phyloP scores from a whole-genome alignment of 2,797 vertebrate species.

The Oceanodroma leucorhoa region DNA sequence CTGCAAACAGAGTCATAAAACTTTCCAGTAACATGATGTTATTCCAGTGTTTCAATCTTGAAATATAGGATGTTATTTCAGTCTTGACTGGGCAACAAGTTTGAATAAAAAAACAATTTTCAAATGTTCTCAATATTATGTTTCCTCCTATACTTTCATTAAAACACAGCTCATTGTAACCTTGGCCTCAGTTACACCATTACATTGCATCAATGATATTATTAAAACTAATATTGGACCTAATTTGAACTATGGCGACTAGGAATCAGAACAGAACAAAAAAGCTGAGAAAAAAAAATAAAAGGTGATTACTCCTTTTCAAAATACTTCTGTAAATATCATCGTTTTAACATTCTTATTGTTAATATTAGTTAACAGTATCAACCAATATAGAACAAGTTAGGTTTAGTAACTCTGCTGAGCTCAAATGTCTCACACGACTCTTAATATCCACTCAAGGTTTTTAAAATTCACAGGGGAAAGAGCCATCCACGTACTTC shows the following conservation, averaged over 20 bases:
- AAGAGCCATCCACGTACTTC: background rate
- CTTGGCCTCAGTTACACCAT: background rate
- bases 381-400: background rate
- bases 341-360: background rate
- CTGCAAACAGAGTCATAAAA: background rate
- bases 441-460: background rate
- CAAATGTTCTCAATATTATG: background rate
- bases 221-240: background rate
- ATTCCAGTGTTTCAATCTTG: background rate
- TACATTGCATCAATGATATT: background rate
- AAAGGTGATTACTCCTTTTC: background rate
- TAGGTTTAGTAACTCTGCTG: background rate
- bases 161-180: background rate
- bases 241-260: background rate
- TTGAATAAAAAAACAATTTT: background rate
- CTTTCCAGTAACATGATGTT: background rate
- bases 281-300: background rate
- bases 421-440: background rate
- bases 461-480: background rate
- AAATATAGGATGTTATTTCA: background rate
- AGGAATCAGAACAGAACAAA: background rate
- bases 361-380: conserved; percentile 2
- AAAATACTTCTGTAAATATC: background rate
- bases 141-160: background rate
- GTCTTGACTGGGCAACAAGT: background rate